Evolutionary conservation across 2,113 vertebrate species (phyloP).

Genomic region (Tragelaphus strepsiceros): DNA sequence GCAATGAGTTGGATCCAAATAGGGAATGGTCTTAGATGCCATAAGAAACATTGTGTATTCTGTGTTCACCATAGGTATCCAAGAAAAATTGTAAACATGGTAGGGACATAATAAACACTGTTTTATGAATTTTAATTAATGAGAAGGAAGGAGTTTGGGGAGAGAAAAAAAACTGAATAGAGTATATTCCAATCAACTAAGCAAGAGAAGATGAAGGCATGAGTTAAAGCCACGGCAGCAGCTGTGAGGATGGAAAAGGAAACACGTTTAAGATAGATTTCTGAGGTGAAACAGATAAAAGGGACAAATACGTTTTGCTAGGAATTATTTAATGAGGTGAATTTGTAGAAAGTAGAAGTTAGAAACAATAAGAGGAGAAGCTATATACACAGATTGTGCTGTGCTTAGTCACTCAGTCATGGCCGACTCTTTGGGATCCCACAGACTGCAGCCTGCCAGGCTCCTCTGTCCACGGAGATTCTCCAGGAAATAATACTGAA

Average conservation of each 20-base stretch:
- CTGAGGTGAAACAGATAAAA: not conserved
- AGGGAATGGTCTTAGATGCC: not conserved
- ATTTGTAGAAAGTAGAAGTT: not conserved
- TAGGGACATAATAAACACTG: not conserved
- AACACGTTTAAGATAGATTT: not conserved
- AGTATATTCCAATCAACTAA: not conserved
- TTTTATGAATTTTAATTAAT: not conserved
- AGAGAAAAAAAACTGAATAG: not conserved
- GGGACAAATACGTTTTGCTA: not conserved
- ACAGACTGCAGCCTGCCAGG: not conserved
- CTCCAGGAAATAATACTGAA: not conserved
- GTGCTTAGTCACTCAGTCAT: not conserved
- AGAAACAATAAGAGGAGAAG: not conserved
- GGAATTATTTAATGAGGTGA: not conserved
- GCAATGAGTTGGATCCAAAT: not conserved
- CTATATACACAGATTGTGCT: not conserved
- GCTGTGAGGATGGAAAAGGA: not conserved
- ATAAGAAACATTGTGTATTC: not conserved
- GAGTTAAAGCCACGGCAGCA: not conserved
- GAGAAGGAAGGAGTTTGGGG: not conserved
- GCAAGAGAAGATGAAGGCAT: not conserved
- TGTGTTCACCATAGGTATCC: not conserved
- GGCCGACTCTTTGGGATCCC: rapidly evolving
- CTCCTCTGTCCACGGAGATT: not conserved
- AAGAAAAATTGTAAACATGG: not conserved